Conservation (phyloP, 2,113 vertebrate species). For the Crotalus tigris region DNA sequence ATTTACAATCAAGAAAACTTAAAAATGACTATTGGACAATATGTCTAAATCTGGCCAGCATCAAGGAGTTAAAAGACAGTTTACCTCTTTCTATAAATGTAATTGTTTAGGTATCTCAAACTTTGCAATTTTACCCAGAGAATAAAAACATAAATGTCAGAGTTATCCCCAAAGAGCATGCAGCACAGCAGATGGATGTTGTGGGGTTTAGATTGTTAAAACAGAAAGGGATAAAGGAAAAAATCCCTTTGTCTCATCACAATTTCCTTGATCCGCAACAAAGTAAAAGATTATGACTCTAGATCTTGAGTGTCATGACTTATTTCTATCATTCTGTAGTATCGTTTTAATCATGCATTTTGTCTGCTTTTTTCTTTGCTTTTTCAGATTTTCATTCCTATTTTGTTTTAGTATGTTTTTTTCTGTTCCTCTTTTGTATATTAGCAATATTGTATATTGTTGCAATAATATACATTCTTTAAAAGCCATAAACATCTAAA, state of each 20-base stretch:
- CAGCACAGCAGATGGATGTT: not conserved
- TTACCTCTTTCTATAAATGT: not conserved
- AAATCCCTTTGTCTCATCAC: not conserved
- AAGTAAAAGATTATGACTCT: not conserved
- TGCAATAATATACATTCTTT: not conserved
- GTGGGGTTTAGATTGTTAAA: not conserved
- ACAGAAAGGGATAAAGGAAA: not conserved
- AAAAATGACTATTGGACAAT: not conserved
- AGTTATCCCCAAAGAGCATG: not conserved
- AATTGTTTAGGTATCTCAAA: not conserved
- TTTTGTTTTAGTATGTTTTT: not conserved
- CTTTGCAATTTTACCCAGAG: not conserved
- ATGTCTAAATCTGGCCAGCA: not conserved
- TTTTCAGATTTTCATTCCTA: not conserved
- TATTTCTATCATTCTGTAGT: not conserved
- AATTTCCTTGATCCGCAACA: not conserved
- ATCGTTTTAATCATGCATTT: not conserved
- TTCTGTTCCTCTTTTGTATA: not conserved
- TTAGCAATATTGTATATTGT: not conserved
- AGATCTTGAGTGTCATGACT: not conserved
- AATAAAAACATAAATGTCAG: not conserved
- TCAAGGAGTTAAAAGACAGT: not conserved
- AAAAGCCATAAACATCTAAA: not conserved
- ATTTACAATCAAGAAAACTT: not conserved
- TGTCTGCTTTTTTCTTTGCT: not conserved